A percentile compares a stretch with the other conserved stretches of the same genome.
phyloP scores from a whole-genome alignment of 2,888 invertebrate genomes.

The Stenoptilia bipunctidactyla region DNA sequence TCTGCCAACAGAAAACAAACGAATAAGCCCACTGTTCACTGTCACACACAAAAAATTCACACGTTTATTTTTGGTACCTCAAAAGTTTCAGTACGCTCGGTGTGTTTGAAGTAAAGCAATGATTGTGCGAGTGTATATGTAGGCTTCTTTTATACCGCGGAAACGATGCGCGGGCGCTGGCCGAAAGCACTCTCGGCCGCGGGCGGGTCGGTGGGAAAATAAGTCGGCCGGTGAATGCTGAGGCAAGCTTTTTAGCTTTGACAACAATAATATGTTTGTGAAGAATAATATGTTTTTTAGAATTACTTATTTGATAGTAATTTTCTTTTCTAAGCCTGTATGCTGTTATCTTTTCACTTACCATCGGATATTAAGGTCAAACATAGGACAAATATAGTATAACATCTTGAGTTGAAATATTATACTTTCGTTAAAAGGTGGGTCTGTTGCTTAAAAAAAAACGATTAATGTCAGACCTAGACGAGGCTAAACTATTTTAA shows the following conservation, averaged over 20 bases:
- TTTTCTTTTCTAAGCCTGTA: no score
- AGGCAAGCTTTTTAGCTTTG: slow-evolving; percentile 42
- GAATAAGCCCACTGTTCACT: slow-evolving; percentile 15
- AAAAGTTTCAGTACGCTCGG: slow-evolving; percentile 14
- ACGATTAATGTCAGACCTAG: no score
- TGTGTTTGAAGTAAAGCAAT: slow-evolving; percentile 44
- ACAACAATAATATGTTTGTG: no score
- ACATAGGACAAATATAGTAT: no score
- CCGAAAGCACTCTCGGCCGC: slow-evolving; percentile 41
- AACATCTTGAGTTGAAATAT: no score
- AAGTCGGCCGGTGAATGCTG: slow-evolving; percentile 26
- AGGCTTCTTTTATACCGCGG: slow-evolving; percentile 67
- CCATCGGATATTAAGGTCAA: no score
- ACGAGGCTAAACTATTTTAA: no score
- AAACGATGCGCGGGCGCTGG: slow-evolving; percentile 51
- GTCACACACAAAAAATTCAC: slow-evolving; percentile 14
- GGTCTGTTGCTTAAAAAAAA: no score
- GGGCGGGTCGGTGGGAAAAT: slow-evolving; percentile 16
- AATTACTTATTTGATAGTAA: no score
- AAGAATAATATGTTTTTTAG: no score
- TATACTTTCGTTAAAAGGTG: no score
- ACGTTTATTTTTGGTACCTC: background rate
- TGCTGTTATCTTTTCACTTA: no score
- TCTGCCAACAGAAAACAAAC: slow-evolving; percentile 62
- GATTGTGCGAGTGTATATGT: slow-evolving; percentile 48